Conservation (phyloP, 2,888 invertebrate species). For the Dynastes hyllus region DNA sequence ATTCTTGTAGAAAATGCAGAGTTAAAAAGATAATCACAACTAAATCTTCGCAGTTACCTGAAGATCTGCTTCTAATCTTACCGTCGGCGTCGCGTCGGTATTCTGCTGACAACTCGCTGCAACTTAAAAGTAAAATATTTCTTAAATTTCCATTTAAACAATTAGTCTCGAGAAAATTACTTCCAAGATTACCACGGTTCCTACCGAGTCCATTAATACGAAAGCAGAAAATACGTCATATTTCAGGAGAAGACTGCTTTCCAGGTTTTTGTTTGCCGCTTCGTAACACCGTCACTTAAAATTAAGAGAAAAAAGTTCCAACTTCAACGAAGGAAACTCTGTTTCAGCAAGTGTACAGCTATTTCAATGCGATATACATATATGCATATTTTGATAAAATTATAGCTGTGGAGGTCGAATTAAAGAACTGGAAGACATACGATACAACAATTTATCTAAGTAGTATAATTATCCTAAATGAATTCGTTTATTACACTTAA, state of each 20-base stretch:
- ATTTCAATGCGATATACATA: too few species aligned
- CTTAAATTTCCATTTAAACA: conserved; percentile 56
- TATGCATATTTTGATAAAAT: too few species aligned
- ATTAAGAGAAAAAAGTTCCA: neutral
- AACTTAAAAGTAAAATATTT: conserved; percentile 49
- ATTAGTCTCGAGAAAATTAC: conserved; percentile 55
- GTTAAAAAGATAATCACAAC: conserved; percentile 42
- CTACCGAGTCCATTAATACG: conserved; percentile 29
- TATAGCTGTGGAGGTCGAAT: too few species aligned
- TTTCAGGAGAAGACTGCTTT: conserved; percentile 14
- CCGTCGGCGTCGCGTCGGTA: conserved; percentile 8
- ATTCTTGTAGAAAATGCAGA: neutral
- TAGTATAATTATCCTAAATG: too few species aligned
- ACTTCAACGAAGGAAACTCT: neutral
- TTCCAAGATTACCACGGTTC: conserved; percentile 54
- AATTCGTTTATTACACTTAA: too few species aligned
- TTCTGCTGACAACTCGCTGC: conserved; percentile 39
- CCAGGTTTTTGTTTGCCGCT: neutral
- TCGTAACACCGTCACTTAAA: neutral
- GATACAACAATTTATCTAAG: too few species aligned
- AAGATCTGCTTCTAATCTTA: conserved; percentile 29
- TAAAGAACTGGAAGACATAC: too few species aligned
- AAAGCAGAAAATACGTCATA: conserved; percentile 21
- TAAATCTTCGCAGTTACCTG: conserved; percentile 26
- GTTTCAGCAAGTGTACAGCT: too few species aligned